Evolutionary conservation across 2,888 invertebrate genomes (phyloP).

Genomic region (Penaeus monodon): DNA sequence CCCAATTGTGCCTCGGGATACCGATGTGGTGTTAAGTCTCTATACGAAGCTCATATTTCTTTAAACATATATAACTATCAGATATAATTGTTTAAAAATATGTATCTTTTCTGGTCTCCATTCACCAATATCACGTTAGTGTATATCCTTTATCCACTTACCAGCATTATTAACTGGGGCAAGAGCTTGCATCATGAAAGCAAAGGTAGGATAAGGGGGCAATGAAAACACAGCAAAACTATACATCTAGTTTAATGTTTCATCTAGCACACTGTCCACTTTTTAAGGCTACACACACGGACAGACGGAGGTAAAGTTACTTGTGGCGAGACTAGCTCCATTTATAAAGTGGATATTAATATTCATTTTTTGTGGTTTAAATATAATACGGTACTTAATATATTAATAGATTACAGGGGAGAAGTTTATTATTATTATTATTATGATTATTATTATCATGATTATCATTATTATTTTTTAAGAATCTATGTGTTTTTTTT

Average conservation of each 20-base stretch:
- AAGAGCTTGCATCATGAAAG: background rate
- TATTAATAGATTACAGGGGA: slow-evolving; percentile 18
- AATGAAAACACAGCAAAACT: slow-evolving; percentile 15
- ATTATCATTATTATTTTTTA: too few species aligned
- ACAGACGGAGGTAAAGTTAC: slow-evolving; percentile 55
- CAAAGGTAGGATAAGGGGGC: too few species aligned
- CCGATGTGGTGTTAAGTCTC: too few species aligned
- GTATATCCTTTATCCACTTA: too few species aligned
- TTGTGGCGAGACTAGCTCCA: slow-evolving; percentile 45
- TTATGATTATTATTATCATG: too few species aligned
- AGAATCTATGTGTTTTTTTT: too few species aligned
- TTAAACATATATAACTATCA: too few species aligned
- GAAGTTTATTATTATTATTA: background rate
- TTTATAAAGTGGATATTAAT: slow-evolving; percentile 42
- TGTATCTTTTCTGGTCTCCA: too few species aligned
- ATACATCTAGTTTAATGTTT: slow-evolving; percentile 59
- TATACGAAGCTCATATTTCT: too few species aligned
- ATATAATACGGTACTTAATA: slow-evolving; percentile 15
- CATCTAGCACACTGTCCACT: slow-evolving; percentile 58
- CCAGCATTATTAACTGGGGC: background rate
- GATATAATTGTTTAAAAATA: too few species aligned
- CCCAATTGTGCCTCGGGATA: too few species aligned
- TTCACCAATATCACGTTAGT: too few species aligned
- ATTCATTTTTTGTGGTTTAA: slow-evolving; percentile 3
- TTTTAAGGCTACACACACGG: slow-evolving; percentile 54